Percentiles rank a stretch among this genome's conserved stretches.
phyloP scores from a whole-genome alignment of 2,797 vertebrate genomes.

The Pseudocheirus occidentalis region DNA sequence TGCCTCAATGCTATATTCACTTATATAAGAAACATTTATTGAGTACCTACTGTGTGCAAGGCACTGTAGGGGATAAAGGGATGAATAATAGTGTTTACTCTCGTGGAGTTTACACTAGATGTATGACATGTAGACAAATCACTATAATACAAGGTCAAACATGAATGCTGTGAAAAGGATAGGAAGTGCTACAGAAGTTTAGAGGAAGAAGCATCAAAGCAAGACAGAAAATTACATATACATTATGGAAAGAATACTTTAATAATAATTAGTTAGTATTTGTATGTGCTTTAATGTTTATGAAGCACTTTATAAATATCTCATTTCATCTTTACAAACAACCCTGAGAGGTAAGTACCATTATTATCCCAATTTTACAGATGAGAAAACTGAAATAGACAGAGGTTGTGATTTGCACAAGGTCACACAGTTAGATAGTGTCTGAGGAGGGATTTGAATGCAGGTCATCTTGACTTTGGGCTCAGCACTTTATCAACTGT shows the following conservation, averaged over 20 bases:
- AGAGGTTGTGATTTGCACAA: no score
- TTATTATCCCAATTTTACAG: no score
- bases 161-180: neutral
- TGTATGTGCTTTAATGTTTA: neutral
- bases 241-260: neutral
- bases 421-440: no score
- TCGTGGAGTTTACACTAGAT: neutral
- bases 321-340: neutral
- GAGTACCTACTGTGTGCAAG: neutral
- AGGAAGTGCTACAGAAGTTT: neutral
- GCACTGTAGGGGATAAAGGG: neutral
- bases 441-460: neutral
- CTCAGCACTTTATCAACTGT: neutral
- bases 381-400: no score
- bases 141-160: neutral
- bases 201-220: neutral
- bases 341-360: neutral
- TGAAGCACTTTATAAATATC: neutral
- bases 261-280: neutral
- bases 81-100: neutral
- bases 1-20: neutral
- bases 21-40: neutral
- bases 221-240: neutral
- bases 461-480: neutral
- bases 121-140: neutral